Base-by-base conservation (phyloP, 2,888 invertebrate genomes). In the Tipula confusa region DNA sequence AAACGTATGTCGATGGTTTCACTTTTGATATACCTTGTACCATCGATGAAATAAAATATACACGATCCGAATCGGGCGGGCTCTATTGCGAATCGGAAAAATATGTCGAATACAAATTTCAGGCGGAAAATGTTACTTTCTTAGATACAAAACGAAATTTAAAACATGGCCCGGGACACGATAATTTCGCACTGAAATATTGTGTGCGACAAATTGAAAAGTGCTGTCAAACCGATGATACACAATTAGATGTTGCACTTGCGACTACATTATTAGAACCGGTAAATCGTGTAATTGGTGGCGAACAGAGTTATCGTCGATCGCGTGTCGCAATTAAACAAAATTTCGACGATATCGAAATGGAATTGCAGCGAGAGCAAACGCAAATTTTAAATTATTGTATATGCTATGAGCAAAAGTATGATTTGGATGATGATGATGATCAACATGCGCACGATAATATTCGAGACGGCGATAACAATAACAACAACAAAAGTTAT, bases 11-110 rank as follows among this genome's bases (percentile, higher is more conserved):
- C 33, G 95, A 95, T 89, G 95, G 95, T 83, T 93, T 94, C 86
- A 93, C 94, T 15, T 95, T 95, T 89, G 91, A 93, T 85, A 93
- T 95, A 86, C 89, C 90, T 86, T 91, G 91, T 86, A 92, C 91
- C 86, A 90, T 94, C 86, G 94, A 95, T 87, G 87, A 90, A 33
- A 92, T 94, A 31, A 91, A 92, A 84, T 94, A 93, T 88, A 91
- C 91, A 85, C 92, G 94, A 86, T 94, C 94, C 86, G 92, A 92
- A 81, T 92, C 93, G 86, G 94, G 94, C 84, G 91, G 91, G 85
- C 88, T 92, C 85, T 92, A 91, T 88, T 88, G 93, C 84, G 92
- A 92, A 85, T 90, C 89, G 1, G 91, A 91, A 82, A 87, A 87
- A 38, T 88, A 87, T 85, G 85, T 87, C 64, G 87, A 87, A 84